Evolutionary conservation across 2,113 vertebrate genomes (phyloP), one percentile per base, ranked within the genome.

Genomic region (Sander lucioperca): DNA sequence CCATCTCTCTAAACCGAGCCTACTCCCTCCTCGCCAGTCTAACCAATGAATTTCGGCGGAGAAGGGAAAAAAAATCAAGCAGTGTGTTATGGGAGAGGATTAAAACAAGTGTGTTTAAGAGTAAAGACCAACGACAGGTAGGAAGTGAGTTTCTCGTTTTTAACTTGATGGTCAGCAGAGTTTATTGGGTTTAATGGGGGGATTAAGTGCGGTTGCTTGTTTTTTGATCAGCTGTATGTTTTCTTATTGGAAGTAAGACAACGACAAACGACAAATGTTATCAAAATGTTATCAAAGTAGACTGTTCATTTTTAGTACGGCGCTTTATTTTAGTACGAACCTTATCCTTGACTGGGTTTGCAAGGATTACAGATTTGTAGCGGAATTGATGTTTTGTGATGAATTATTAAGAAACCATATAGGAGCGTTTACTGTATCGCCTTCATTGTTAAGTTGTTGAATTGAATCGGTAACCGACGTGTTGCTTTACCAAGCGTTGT

Each of bases 71-170:
- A 51, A 63, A 74, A 89, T 33, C 77, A 77, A 65, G 69, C 91
- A 82, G 86, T 67, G 84, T 88, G 74, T 82, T 74, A 68, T 82
- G 84, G 80, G 79, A 92, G 89, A 86, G 82, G 73, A 89, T 86
- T 89, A 68, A 54, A 93, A 92, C 86, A 94, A 88, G 89, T 83
- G 86, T 82, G 79, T 82, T 58, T 11, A 82, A 81, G 85, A 94
- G 82, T 72, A 71, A 61, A 85, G 78, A 84, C 65, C 81, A 65
- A 68, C 83, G 70, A 78, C 84, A 94, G 94, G 93, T 95, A 93
- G 89, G 94, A 74, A 77, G 50, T 53, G 74, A 85, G 64, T 74
- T 82, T 72, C 4, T 66, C 14, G 6, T 33, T 21, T 62, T 64
- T 25, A 63, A 83, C 56, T 72, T 47, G 9, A 16, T 36, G 0